phyloP scores from a whole-genome alignment of 1,140 invertebrate species.

The Lerema accius region DNA sequence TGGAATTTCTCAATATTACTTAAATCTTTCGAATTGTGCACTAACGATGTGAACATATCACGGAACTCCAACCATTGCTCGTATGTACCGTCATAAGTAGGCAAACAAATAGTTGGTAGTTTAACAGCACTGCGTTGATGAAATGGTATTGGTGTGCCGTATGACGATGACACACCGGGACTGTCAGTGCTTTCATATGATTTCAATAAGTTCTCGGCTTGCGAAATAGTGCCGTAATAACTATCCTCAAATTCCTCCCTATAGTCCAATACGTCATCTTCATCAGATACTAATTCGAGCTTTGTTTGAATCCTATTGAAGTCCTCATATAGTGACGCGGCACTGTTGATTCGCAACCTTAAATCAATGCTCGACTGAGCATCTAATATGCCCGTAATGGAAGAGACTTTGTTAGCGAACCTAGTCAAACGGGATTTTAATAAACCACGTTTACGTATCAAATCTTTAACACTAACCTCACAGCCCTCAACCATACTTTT shows the following conservation, averaged over 20 bases:
- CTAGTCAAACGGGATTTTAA: background rate
- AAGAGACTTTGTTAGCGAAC: background rate
- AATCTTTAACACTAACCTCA: background rate
- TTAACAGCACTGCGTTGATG: background rate
- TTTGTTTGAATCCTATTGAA: background rate
- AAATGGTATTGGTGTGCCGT: no score
- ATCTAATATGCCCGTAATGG: background rate
- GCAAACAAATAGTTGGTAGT: background rate
- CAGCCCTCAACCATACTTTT: background rate
- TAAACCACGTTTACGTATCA: background rate
- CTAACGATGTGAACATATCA: no score
- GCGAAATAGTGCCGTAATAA: background rate
- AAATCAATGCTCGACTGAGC: background rate
- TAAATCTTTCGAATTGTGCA: no score
- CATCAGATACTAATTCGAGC: background rate
- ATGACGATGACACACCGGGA: background rate
- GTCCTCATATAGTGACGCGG: background rate
- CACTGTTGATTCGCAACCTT: background rate
- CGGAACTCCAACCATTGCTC: no score
- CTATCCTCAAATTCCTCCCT: background rate
- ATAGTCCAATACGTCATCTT: background rate
- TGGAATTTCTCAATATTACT: no score
- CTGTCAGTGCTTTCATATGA: background rate
- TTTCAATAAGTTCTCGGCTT: background rate
- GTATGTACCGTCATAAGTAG: no score